Base-by-base conservation (phyloP, 2,888 invertebrate species). In the Invenusta paracnida region DNA sequence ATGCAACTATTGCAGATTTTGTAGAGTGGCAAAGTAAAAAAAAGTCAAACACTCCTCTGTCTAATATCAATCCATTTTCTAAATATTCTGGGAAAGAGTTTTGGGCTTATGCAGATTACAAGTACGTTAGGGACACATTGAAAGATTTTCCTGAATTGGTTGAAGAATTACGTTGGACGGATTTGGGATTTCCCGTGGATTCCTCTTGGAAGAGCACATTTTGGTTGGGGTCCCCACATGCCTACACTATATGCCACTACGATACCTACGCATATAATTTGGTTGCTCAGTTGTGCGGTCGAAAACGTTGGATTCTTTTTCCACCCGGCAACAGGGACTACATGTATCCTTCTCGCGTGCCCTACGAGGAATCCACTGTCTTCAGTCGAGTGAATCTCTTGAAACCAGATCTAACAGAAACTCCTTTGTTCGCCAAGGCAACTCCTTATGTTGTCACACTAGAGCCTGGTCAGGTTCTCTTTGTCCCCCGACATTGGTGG, bases 311-410 rank as follows among this genome's bases (percentile, higher is more conserved):
- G 98, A 92, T 96, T 83, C 92, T 98, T 29, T 96, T 96, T 91
- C 95, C 96, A 1, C 96, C 96, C 1, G 93, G 94, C 87, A 93
- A 94, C 67, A 93, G 93, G 67, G 92, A 93, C 73, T 90, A 88
- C 67, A 89, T 98, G 88, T 94, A 94, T 88, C 94, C 95, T 30
- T 95, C 95, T 0, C 93, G 98, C 90, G 93, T 97, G 84, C 98
- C 98, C 0, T 98, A 96, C 92, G 98, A 98, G 92, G 98, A 98
- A 91, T 97, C 97, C 0, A 97, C 96, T 91, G 93, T 98, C 5
- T 98, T 96, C 91, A 96, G 96, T 90, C 93, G 94, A 90, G 93
- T 95, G 81, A 95, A 96, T 91, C 94, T 96, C 89, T 94, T 87
- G 30, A 86, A 85, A 25, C 95, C 95, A 67, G 89, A 92, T 88